Base-by-base conservation (phyloP, 2,113 vertebrate genomes). In the Agelaius tricolor region DNA sequence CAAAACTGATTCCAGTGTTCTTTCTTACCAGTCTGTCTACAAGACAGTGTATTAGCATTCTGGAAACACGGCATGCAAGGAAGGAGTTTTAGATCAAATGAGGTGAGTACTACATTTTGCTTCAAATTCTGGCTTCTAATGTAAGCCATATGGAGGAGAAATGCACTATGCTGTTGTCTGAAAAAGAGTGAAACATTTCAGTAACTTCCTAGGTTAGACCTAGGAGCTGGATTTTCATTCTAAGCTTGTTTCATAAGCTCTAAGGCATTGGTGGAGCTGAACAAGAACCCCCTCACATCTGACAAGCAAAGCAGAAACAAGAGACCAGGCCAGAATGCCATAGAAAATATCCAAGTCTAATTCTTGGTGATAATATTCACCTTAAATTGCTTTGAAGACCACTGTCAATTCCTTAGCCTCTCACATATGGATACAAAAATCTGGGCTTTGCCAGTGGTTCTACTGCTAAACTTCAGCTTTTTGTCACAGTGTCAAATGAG, bases 51-150 rank as follows among this genome's bases (percentile, higher is more conserved):
- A 47, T 97, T 99, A 95, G 99, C 99, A 2, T 99, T 99, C 97
- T 99, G 99, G 99, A 99, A 99, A 67, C 99, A 99, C 0, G 99
- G 99, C 49, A 99, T 99, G 99, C 99, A 99, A 96, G 99, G 99
- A 65, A 98, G 99, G 95, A 99, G 99, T 96, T 99, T 99, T 94
- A 98, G 99, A 97, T 99, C 99, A 92, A 99, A 99, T 81, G 99
- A 99, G 98, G 99, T 99, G 95, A 98, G 97, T 92, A 20, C 27
- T 66, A 13, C 30, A 7, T 84, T 68, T 81, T 79, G 30, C n/a
- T 75, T 82, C 37, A 31, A 49, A 74, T 74, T 81, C 35, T 77
- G 52, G 15, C 37, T 88, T 88, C 55, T 80, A 1, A 23, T 46
- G 9, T 33, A 82, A 73, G 26, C 24, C 19, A 33, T 1, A 1